Conservation (phyloP, 2,888 invertebrate genomes). For the Carterocephalus palaemon region DNA sequence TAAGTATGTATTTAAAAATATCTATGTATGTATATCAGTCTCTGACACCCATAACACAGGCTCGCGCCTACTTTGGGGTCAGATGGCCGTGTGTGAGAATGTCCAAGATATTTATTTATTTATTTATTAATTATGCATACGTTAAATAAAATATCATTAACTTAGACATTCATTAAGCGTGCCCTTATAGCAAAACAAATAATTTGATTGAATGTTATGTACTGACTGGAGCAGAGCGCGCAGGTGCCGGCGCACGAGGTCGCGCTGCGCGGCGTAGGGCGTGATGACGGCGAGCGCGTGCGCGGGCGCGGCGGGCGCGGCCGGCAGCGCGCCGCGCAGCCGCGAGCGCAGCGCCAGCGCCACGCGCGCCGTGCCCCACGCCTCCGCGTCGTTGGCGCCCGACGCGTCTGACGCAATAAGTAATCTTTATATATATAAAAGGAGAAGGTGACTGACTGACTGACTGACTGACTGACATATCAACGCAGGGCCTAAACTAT, state of each 20-base stretch:
- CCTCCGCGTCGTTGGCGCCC: slow-evolving; percentile 64
- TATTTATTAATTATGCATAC: too few relatives aligned
- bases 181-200: neutral
- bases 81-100: too few relatives aligned
- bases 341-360: slow-evolving; percentile 56
- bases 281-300: slow-evolving; percentile 65
- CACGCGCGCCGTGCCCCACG: slow-evolving; percentile 62
- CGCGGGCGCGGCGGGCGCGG: slow-evolving; percentile 32
- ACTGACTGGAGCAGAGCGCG: slow-evolving; percentile 36
- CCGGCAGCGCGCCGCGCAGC: slow-evolving; percentile 45
- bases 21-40: too few relatives aligned
- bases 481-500: too few relatives aligned
- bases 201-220: neutral
- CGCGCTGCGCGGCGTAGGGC: slow-evolving; percentile 69
- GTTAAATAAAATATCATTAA: neutral
- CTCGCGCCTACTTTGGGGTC: too few relatives aligned
- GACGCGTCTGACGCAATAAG: slow-evolving; percentile 38
- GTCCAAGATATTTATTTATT: too few relatives aligned
- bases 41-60: too few relatives aligned
- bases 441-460: too few relatives aligned
- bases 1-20: too few relatives aligned
- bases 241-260: slow-evolving; percentile 55
- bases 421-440: too few relatives aligned
- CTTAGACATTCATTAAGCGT: slow-evolving; percentile 1
- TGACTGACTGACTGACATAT: too few relatives aligned